Percentiles rank a stretch among this genome's conserved stretches.
phyloP scores from a whole-genome alignment of 1,140 invertebrate genomes.

The Hydropsyche tenuis region DNA sequence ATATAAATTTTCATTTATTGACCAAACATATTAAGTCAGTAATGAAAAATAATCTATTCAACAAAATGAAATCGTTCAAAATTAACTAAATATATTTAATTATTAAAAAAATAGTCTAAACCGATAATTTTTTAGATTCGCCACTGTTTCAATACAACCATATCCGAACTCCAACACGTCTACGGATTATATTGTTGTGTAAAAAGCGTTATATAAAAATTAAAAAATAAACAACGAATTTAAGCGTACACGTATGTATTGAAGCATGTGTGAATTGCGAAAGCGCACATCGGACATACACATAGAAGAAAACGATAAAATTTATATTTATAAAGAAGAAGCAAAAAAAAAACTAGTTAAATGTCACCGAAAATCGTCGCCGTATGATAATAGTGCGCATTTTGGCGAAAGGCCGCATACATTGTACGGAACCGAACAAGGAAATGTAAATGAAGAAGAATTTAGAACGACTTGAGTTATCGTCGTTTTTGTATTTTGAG shows the following conservation, averaged over 20 bases:
- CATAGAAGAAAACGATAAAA: background rate
- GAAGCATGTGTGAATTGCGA: conserved; percentile 6
- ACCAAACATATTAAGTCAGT: too few relatives aligned
- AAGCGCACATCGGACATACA: background rate
- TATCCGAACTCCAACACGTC: too few relatives aligned
- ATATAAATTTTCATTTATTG: too few relatives aligned
- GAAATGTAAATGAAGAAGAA: conserved; percentile 18
- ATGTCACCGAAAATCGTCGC: conserved; percentile 4
- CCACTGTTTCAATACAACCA: too few relatives aligned
- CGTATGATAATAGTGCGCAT: conserved; percentile 13
- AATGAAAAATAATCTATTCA: too few relatives aligned
- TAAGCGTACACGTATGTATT: background rate
- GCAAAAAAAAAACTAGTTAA: background rate
- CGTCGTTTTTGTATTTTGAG: background rate
- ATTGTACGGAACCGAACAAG: conserved; percentile 10
- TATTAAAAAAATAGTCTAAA: too few relatives aligned
- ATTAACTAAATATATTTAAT: too few relatives aligned
- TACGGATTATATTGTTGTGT: background rate
- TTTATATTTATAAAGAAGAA: too few relatives aligned
- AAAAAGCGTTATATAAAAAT: conserved; percentile 2
- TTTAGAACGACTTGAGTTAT: conserved; percentile 23
- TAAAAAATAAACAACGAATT: background rate
- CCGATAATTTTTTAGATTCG: too few relatives aligned
- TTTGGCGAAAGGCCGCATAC: background rate
- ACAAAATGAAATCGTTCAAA: too few relatives aligned